Base-by-base conservation (phyloP, 2,113 vertebrate species). In the Silurus asotus region DNA sequence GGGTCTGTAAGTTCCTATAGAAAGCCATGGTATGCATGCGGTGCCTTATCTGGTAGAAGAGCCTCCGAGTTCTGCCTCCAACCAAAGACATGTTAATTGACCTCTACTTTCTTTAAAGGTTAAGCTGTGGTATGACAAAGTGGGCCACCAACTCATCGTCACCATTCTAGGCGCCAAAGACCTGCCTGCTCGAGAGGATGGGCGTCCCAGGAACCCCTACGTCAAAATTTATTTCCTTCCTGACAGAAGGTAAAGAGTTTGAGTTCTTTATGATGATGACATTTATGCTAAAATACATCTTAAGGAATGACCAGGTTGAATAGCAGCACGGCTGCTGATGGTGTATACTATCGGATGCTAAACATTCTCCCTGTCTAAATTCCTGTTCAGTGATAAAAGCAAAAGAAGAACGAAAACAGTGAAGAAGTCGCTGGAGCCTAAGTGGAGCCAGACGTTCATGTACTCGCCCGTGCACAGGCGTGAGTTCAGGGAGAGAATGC, bases 361-460 rank as follows among this genome's bases (percentile, higher is more conserved):
- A 56, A 25, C 51, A 6, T 59, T 45, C 51, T 37, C 28, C 61
- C 23, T 23, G 20, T 59, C 61, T 61, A 8, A 78, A 58, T 37
- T 28, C 70, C 53, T 81, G 48, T 92, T 2, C 93, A 99, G 97
- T 90, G 97, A 98, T 92, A 97, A 98, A 94, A 99, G 97, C 92
- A 98, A 97, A 91, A 95, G 98, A 88, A 96, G 98, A 93, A 99
- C 98, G 56, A 99, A 99, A 94, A 99, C 97, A 0, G 96, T 99
- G 90, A 99, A 97, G 94, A 99, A 99, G 93, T 97, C 96, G 0
- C 82, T 97, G 91, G 98, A 99, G 86, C 98, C 98, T 48, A 97
- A 97, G 87, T 99, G 98, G 98, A 99, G 96, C 92, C 98, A 99
- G 95, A 99, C 98, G 25, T 99, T 99, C 92, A 97, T 98, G 94